Evolutionary conservation across 53 echinoderm and acorn worm genomes (phyloP).

Genomic region (Arbacia lixula): DNA sequence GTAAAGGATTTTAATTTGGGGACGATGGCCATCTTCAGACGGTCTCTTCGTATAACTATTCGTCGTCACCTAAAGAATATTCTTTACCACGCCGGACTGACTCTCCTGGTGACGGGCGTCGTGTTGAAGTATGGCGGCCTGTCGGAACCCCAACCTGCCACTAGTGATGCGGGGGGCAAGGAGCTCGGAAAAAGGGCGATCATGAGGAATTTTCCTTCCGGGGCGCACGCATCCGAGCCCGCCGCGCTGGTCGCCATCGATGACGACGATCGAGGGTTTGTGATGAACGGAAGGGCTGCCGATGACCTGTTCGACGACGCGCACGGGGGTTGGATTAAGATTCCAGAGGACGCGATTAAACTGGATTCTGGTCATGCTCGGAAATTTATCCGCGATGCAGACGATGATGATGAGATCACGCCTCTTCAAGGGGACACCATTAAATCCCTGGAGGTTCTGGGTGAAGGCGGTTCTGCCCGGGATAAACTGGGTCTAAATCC

Average conservation of each 20-base stretch:
- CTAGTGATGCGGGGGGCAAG: not conserved
- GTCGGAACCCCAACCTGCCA: not conserved
- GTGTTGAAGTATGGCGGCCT: not conserved
- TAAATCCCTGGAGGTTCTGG: constrained; percentile 1
- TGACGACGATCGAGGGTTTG: not conserved
- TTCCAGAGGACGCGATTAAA: no score
- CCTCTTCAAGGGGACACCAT: not conserved
- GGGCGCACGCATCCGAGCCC: not conserved
- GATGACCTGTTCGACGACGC: not conserved
- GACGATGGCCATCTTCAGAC: no score
- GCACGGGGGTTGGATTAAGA: not conserved
- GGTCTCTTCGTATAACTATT: no score
- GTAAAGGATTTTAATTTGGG: no score
- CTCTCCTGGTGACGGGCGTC: not conserved
- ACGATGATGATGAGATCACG: not conserved
- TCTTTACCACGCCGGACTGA: constrained; percentile 1
- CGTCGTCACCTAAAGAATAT: constrained; percentile 5
- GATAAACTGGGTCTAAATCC: not conserved
- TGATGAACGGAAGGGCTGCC: not conserved
- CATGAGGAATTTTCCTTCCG: not conserved
- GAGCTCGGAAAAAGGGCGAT: not conserved
- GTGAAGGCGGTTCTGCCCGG: not conserved
- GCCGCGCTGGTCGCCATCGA: not conserved
- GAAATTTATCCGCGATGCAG: no score
- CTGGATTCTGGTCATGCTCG: no score